Percentiles rank a stretch among this genome's conserved stretches.
phyloP scores from a whole-genome alignment of 1,140 invertebrate genomes.

The Prorops nasuta region DNA sequence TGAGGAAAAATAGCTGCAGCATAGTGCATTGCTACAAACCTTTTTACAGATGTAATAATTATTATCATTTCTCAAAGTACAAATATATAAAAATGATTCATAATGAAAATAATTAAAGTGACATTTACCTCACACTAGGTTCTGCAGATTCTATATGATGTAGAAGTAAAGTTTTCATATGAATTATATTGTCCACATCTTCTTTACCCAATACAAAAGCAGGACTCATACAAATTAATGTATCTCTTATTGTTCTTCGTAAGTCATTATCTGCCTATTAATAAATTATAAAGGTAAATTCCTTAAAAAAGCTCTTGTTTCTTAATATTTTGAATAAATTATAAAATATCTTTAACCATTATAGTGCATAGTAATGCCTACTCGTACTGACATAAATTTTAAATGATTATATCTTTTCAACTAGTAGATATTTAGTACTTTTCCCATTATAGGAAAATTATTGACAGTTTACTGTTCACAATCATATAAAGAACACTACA shows the following conservation, averaged over 20 bases:
- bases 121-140: conserved; percentile 38
- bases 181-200: conserved; percentile 42
- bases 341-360: too few relatives aligned
- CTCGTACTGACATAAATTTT: conserved; percentile 3
- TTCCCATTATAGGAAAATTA: too few relatives aligned
- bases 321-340: not conserved
- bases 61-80: conserved; percentile 28
- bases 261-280: conserved; percentile 38
- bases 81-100: conserved; percentile 29
- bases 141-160: conserved; percentile 46
- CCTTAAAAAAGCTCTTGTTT: too few relatives aligned
- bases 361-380: too few relatives aligned
- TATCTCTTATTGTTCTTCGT: conserved; percentile 60
- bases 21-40: conserved; percentile 81
- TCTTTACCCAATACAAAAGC: conserved; percentile 54
- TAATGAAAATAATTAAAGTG: conserved; percentile 1
- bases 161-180: conserved; percentile 60
- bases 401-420: too few relatives aligned
- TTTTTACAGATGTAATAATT: conserved; percentile 16
- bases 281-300: not conserved
- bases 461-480: too few relatives aligned
- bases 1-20: conserved; percentile 77
- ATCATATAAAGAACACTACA: too few relatives aligned
- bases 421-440: too few relatives aligned
- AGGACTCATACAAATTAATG: conserved; percentile 59